These are phyloP conservation scores for Oreochromis tanganicae DNA, from an alignment of 2,113 vertebrate species.

Conservation along the genomic window DNA sequence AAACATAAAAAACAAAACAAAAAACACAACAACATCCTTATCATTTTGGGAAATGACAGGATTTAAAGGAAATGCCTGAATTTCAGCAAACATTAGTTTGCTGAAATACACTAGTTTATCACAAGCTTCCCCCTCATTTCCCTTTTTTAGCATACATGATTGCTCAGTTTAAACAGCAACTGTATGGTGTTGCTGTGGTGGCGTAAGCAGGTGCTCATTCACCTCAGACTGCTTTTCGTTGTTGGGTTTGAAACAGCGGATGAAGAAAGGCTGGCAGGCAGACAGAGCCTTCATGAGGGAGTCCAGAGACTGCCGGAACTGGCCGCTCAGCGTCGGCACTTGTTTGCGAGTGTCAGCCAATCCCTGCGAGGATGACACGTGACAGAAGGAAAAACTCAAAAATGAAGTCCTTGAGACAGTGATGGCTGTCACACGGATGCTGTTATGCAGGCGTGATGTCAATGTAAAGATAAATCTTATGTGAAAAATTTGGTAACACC, in stretches of 20 bases:
- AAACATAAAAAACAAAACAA: not conserved
- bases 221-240: constrained; percentile 87
- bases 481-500: not conserved
- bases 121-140: not conserved
- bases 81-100: not conserved
- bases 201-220: constrained; percentile 7
- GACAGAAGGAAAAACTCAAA: not conserved
- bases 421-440: not conserved
- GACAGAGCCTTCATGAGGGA: constrained; percentile 89
- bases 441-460: not conserved
- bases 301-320: constrained; percentile 94
- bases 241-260: constrained; percentile 97
- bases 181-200: not conserved
- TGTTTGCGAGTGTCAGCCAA: constrained; percentile 71
- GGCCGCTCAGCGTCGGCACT: constrained; percentile 79
- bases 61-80: not conserved
- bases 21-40: not conserved
- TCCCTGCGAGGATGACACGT: constrained; percentile 11
- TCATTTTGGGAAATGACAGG: not conserved
- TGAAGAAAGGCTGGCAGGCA: constrained; percentile 87
- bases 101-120: not conserved
- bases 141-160: not conserved
- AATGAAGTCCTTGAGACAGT: not conserved
- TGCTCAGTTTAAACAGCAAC: not conserved
- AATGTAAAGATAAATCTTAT: not conserved